Base-by-base conservation (phyloP, 2,113 vertebrate genomes). In the Mustelus asterias region DNA sequence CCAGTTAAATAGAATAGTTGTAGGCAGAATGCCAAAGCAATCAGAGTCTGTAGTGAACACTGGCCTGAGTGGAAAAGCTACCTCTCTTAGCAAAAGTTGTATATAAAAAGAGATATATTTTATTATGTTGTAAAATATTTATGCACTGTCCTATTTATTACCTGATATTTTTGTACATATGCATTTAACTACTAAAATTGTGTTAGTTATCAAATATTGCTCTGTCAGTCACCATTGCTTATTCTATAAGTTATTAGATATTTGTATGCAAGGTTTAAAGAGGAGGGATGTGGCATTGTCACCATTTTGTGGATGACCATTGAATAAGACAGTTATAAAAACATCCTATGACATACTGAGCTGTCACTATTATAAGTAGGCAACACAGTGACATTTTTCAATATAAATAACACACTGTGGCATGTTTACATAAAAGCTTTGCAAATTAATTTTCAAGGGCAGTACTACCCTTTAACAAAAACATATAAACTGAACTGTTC, bases 91-190 rank as follows among this genome's bases (percentile, higher is more conserved):
- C 94, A 72, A 96, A 96, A 96, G 96, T 96, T 96, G 96, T 97
- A 96, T 96, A 95, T 96, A 97, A 97, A 76, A 96, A 97, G 88
- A 97, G 97, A 96, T 96, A 96, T 96, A 86, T 96, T 98, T 72
- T 97, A 96, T 96, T 97, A 96, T 96, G 95, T 97, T 95, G 24
- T 96, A 96, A 96, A 96, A 96, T 97, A 97, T 98, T 97, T 97
- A 97, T 97, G 96, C 97, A 97, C 96, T 96, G 97, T 95, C 95
- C 96, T 86, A 97, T 98, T 98, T 98, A 97, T 97, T 97, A 96
- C 96, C 96, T 97, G 97, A 96, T 97, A 96, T 96, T 70, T 96
- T 92, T 97, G 96, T 97, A 97, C 97, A 96, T 96, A 96, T 95
- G 94, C 97, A 96, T 96, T 96, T 95, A 95, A 72, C 94, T 72